These are phyloP conservation scores for Bombycilla garrulus DNA, from an alignment of 2,113 vertebrate genomes.

Conservation along the genomic window DNA sequence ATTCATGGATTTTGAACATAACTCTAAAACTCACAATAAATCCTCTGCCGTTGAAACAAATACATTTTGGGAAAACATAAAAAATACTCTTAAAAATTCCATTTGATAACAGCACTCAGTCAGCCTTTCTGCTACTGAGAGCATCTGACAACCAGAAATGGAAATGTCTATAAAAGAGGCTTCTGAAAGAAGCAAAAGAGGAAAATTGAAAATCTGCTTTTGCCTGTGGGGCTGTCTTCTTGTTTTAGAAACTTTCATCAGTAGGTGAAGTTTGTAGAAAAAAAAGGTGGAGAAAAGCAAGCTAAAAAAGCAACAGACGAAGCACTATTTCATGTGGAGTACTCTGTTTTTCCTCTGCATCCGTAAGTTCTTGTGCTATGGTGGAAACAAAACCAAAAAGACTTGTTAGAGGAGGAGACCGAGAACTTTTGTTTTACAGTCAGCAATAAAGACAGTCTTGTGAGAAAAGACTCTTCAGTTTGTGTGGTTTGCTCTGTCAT, in stretches of 20 bases:
- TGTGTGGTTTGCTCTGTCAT: not conserved
- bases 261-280: not conserved
- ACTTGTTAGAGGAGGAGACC: not conserved
- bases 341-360: not conserved
- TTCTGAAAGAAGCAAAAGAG: not conserved
- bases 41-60: conserved; percentile 12
- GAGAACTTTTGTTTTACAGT: not conserved
- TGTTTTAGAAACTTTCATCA: not conserved
- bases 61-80: not conserved
- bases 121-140: not conserved
- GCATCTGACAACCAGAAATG: not conserved
- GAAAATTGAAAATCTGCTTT: not conserved
- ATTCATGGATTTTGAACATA: conserved; percentile 12
- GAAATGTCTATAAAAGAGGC: not conserved
- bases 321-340: not conserved
- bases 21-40: not conserved
- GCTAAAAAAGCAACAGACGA: not conserved
- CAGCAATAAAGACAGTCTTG: not conserved
- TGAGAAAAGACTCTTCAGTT: not conserved
- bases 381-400: not conserved
- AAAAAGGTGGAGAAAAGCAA: not conserved
- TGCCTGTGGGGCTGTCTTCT: not conserved
- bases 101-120: not conserved
- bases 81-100: not conserved
- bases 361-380: not conserved